Percentiles rank a stretch among this genome's conserved stretches.
Conservation (phyloP, 1,140 invertebrate species). For the Heliconius hewitsoni region DNA sequence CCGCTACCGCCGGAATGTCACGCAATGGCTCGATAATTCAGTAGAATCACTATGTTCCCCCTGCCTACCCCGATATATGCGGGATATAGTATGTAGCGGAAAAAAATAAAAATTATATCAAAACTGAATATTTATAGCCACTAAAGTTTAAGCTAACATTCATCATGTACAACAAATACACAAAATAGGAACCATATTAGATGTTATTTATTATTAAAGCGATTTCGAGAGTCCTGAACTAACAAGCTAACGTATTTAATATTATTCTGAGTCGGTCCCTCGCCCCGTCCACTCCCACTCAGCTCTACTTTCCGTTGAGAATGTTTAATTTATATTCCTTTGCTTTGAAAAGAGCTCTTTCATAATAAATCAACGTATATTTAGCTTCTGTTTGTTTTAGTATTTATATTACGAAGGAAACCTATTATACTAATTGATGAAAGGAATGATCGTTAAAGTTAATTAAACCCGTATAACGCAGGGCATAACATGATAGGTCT, state of each 20-base stretch:
- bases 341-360: constrained; percentile 16
- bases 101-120: no score
- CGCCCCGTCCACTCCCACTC: background rate
- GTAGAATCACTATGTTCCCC: no score
- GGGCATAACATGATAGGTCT: background rate
- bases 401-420: background rate
- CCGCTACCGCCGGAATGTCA: no score
- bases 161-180: background rate
- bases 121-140: background rate
- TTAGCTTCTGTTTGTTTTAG: constrained; percentile 14
- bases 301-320: background rate
- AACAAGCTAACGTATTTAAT: constrained; percentile 21
- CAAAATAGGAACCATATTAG: background rate
- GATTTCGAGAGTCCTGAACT: background rate
- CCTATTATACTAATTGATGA: constrained; percentile 3
- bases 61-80: no score
- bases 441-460: background rate
- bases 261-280: background rate
- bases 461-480: background rate
- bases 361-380: constrained; percentile 21
- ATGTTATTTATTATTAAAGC: background rate
- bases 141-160: background rate
- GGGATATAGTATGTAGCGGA: no score
- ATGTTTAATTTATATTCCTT: constrained; percentile 25
- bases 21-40: no score